Evolutionary conservation across 2,888 invertebrate species (phyloP).

Genomic region (Cactoblastis cactorum): DNA sequence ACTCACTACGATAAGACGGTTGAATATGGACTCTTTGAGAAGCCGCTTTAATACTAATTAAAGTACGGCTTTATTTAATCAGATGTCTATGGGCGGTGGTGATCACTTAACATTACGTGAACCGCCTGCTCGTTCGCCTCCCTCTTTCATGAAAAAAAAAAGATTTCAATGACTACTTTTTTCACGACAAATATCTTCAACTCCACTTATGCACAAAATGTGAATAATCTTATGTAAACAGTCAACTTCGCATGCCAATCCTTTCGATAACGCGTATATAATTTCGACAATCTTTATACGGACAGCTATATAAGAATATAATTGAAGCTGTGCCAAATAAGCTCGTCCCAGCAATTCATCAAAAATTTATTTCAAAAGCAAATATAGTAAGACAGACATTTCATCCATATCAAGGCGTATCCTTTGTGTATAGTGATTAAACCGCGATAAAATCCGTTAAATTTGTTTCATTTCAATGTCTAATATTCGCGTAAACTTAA

Average conservation of each 20-base stretch:
- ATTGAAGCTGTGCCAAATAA: conserved; percentile 10
- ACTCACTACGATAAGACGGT: conserved; percentile 2
- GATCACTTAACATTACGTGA: too few relatives aligned
- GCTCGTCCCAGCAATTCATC: conserved; percentile 2
- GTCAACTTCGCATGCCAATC: not conserved
- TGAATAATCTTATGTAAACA: not conserved
- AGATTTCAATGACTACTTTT: too few relatives aligned
- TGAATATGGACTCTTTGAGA: not conserved
- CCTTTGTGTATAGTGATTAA: too few relatives aligned
- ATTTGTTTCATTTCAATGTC: too few relatives aligned
- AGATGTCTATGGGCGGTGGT: not conserved
- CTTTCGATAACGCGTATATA: not conserved
- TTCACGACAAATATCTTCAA: too few relatives aligned
- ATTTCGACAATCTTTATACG: not conserved
- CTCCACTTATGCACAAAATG: not conserved
- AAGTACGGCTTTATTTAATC: not conserved
- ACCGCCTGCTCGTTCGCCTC: too few relatives aligned
- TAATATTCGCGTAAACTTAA: too few relatives aligned
- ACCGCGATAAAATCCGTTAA: too few relatives aligned
- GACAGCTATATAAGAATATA: not conserved
- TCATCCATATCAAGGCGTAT: too few relatives aligned
- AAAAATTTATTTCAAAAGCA: conserved; percentile 36
- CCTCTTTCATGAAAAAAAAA: too few relatives aligned
- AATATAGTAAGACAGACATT: conserved; percentile 39
- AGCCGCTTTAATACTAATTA: not conserved